Conservation (phyloP, 2,888 invertebrate species). For the Dasypogon diadema region DNA sequence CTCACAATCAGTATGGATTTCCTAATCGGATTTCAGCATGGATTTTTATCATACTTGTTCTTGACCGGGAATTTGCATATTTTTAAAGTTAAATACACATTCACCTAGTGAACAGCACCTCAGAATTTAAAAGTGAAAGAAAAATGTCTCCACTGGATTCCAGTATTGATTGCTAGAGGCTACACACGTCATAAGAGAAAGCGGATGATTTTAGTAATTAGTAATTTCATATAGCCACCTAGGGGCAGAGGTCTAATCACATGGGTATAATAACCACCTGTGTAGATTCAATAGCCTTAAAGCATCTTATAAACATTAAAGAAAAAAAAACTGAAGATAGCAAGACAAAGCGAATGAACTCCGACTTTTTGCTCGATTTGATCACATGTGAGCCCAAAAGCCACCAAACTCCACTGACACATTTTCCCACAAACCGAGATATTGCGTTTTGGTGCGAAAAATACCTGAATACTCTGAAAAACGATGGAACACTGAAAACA, state of each 20-base stretch:
- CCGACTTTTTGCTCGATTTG: background rate
- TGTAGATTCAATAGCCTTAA: background rate
- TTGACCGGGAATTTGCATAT: slow-evolving; percentile 10
- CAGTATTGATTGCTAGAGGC: background rate
- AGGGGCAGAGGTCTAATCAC: background rate
- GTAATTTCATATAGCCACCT: background rate
- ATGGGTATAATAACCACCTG: background rate
- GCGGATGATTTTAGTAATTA: background rate
- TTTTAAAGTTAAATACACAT: background rate
- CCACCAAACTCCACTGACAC: slow-evolving; percentile 36
- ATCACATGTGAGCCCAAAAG: background rate
- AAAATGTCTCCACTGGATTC: background rate
- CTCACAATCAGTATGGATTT: background rate
- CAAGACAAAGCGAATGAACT: too few relatives aligned
- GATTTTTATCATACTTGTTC: slow-evolving; percentile 1
- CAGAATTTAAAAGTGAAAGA: slow-evolving; percentile 1
- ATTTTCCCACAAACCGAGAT: slow-evolving; percentile 46
- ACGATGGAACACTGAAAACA: slow-evolving; percentile 23
- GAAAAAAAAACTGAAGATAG: background rate
- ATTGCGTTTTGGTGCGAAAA: slow-evolving; percentile 3
- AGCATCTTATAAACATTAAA: background rate
- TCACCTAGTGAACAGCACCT: background rate
- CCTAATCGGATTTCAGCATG: background rate
- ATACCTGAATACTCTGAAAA: slow-evolving; percentile 20
- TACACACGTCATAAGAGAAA: background rate